These are phyloP conservation scores for Actinia equina DNA, from an alignment of 64 coral and sea anemone species.

Conservation along the genomic window DNA sequence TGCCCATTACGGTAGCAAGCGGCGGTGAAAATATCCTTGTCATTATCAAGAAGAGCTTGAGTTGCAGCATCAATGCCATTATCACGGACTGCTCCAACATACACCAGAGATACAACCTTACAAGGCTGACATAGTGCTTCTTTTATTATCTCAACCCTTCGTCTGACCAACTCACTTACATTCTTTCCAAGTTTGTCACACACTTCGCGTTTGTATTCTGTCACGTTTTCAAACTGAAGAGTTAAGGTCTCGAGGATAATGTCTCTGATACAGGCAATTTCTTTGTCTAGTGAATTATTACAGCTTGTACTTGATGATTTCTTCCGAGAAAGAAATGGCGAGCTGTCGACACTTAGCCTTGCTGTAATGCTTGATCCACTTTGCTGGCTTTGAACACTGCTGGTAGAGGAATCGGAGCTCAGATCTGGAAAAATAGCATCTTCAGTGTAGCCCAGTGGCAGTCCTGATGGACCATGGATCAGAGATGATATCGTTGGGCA, in stretches of 20 bases:
- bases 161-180: slow-evolving; percentile 75
- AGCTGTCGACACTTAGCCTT: slow-evolving; percentile 46
- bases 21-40: slow-evolving; percentile 81
- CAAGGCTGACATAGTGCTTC: slow-evolving; percentile 55
- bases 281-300: slow-evolving; percentile 42
- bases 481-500: slow-evolving; percentile 26
- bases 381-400: slow-evolving; percentile 19
- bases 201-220: slow-evolving; percentile 69
- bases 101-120: slow-evolving; percentile 82
- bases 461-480: slow-evolving; percentile 30
- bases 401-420: slow-evolving; percentile 54
- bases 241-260: slow-evolving; percentile 80
- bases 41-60: slow-evolving; percentile 59
- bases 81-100: slow-evolving; percentile 70
- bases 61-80: slow-evolving; percentile 74
- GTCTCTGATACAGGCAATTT: slow-evolving; percentile 64
- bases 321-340: slow-evolving; percentile 51
- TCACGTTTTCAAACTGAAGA: slow-evolving; percentile 83
- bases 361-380: neutral
- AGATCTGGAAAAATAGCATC: slow-evolving; percentile 35
- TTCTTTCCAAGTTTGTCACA: slow-evolving; percentile 89
- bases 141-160: slow-evolving; percentile 82
- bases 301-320: slow-evolving; percentile 23
- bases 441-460: slow-evolving; percentile 20
- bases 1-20: slow-evolving; percentile 79